phyloP scores from a whole-genome alignment of 2,888 invertebrate genomes.

The Apocheima hispidaria region DNA sequence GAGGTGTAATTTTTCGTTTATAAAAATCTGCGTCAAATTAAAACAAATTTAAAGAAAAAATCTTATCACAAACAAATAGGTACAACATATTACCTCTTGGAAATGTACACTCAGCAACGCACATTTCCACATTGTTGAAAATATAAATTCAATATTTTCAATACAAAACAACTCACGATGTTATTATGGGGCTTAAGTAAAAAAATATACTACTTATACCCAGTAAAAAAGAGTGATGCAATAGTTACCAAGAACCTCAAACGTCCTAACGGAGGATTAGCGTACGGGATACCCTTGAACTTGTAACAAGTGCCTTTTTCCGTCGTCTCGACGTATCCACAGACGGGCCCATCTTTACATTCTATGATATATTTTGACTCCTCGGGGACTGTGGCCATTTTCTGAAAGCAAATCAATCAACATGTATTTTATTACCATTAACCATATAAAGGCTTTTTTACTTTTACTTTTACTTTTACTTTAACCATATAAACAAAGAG shows the following conservation, averaged over 20 bases:
- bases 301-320: slow-evolving; percentile 62
- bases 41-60: too few relatives aligned
- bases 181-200: neutral
- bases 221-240: neutral
- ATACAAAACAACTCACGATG: neutral
- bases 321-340: slow-evolving; percentile 62
- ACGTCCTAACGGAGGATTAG: slow-evolving; percentile 69
- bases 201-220: too few relatives aligned
- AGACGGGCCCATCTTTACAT: slow-evolving; percentile 68
- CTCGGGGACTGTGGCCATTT: slow-evolving; percentile 49
- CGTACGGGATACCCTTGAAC: slow-evolving; percentile 76
- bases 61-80: too few relatives aligned
- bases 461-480: too few relatives aligned
- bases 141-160: neutral
- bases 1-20: too few relatives aligned
- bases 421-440: neutral
- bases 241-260: slow-evolving; percentile 69
- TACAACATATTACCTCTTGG: too few relatives aligned
- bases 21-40: too few relatives aligned
- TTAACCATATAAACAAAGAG: neutral
- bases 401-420: slow-evolving; percentile 18
- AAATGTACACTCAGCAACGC: too few relatives aligned
- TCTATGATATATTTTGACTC: slow-evolving; percentile 48
- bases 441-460: too few relatives aligned
- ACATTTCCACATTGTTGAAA: too few relatives aligned